These are phyloP conservation scores for Bembecia ichneumoniformis DNA, from an alignment of 2,888 invertebrate species.

Conservation along the genomic window DNA sequence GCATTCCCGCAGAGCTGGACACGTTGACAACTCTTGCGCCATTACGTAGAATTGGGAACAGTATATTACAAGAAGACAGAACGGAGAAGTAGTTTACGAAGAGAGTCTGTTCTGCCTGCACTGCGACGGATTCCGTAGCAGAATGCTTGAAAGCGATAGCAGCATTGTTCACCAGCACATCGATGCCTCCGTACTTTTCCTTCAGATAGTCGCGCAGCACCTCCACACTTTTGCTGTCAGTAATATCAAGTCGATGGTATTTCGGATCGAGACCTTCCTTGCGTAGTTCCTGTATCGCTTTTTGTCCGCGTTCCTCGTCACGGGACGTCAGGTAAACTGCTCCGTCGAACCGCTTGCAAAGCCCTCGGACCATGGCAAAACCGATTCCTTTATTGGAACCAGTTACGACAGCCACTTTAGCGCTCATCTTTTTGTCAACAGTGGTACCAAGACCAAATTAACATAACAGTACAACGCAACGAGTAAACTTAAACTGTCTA, in stretches of 20 bases:
- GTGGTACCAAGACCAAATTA: too few species aligned
- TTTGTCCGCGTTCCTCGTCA: constrained; percentile 69
- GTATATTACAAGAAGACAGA: constrained; percentile 73
- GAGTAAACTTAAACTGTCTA: background rate
- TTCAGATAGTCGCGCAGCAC: constrained; percentile 73
- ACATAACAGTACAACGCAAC: background rate
- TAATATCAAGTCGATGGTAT: constrained; percentile 81
- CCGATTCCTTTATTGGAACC: constrained; percentile 83
- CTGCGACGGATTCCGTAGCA: constrained; percentile 74
- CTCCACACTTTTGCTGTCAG: constrained; percentile 71
- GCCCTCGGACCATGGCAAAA: constrained; percentile 76
- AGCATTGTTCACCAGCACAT: constrained; percentile 83
- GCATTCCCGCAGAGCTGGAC: constrained; percentile 77
- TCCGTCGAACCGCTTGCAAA: constrained; percentile 78
- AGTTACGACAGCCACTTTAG: constrained; percentile 72
- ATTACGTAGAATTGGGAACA: constrained; percentile 80
- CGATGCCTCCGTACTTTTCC: constrained; percentile 76
- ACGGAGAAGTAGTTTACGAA: constrained; percentile 79
- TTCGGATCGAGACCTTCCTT: constrained; percentile 67
- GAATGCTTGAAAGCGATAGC: constrained; percentile 77
- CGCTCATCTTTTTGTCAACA: constrained; percentile 34
- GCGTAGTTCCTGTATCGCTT: constrained; percentile 72
- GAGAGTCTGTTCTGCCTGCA: constrained; percentile 80
- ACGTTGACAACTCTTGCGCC: constrained; percentile 82
- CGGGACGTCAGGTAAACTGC: constrained; percentile 80